Evolutionary conservation across 53 echinoderm and acorn worm species (phyloP).

Genomic region (Temnopleurus reevesii): DNA sequence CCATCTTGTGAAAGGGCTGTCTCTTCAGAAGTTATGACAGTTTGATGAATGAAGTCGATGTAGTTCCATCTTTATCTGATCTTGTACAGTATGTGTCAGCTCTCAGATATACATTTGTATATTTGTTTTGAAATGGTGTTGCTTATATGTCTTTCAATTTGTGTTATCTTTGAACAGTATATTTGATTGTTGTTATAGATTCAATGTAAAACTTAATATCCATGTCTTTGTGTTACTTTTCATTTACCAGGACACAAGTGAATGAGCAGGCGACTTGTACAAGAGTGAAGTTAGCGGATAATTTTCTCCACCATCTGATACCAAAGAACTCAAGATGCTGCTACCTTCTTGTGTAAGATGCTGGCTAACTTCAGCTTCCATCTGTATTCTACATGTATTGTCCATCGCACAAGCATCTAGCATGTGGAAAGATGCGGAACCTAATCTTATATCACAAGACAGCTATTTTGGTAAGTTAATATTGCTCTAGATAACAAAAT

Average conservation of each 20-base stretch:
- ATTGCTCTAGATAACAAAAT: too few relatives aligned
- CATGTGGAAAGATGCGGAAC: conserved; percentile 29
- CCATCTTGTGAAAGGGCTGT: background rate
- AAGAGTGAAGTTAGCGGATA: background rate
- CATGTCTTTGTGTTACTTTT: background rate
- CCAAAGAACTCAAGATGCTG: conserved; percentile 31
- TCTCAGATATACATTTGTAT: background rate
- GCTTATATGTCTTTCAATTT: too few relatives aligned
- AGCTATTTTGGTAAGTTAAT: background rate
- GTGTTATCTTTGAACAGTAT: too few relatives aligned
- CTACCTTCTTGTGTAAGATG: conserved; percentile 28
- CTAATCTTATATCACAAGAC: conserved; percentile 33
- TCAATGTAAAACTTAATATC: too few relatives aligned
- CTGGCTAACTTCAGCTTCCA: conserved; percentile 33
- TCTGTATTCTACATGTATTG: background rate
- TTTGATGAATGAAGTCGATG: background rate
- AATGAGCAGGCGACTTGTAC: background rate
- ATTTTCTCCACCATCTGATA: background rate
- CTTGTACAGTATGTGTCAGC: too few relatives aligned
- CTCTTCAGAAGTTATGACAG: background rate
- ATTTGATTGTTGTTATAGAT: background rate
- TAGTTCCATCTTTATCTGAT: background rate
- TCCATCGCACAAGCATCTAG: background rate
- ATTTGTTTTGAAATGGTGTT: too few relatives aligned
- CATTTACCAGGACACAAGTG: conserved; percentile 1